A percentile compares a stretch with the other conserved stretches of the same genome.
Evolutionary conservation across 2,888 invertebrate genomes (phyloP).

Genomic region (Netelia inedita): DNA sequence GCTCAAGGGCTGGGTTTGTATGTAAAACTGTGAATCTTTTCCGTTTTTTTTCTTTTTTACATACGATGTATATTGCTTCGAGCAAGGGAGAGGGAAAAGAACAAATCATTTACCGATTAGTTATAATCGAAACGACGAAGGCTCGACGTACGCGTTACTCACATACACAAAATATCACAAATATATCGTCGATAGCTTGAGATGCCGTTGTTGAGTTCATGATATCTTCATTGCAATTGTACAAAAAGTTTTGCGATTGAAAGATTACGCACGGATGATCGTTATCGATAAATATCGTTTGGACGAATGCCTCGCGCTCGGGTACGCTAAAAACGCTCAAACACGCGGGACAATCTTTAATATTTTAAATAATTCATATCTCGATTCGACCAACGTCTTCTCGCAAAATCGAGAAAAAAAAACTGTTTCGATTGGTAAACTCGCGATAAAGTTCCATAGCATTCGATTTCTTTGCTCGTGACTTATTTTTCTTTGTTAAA

Average conservation of each 20-base stretch:
- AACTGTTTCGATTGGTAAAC: background rate
- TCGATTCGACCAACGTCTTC: slow-evolving; percentile 12
- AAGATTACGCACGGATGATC: slow-evolving; percentile 3
- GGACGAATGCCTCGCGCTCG: background rate
- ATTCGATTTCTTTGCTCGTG: slow-evolving; percentile 53
- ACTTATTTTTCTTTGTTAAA: slow-evolving; percentile 52
- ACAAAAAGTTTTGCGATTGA: slow-evolving; percentile 25
- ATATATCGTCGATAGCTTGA: slow-evolving; percentile 33
- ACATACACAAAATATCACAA: slow-evolving; percentile 49
- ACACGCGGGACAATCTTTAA: background rate
- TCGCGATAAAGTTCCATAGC: slow-evolving; percentile 1
- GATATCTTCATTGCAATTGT: slow-evolving; percentile 8
- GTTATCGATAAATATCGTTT: background rate
- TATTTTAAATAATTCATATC: background rate
- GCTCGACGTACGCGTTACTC: slow-evolving; percentile 31
- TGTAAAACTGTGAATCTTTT: slow-evolving; percentile 46
- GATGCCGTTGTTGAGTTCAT: slow-evolving; percentile 1
- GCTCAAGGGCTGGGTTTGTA: slow-evolving; percentile 36
- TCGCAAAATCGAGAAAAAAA: slow-evolving; percentile 25
- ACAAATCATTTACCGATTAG: background rate
- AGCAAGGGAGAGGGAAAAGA: background rate
- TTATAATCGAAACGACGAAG: slow-evolving; percentile 6
- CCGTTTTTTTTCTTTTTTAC: slow-evolving; percentile 39
- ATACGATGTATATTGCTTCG: slow-evolving; percentile 37
- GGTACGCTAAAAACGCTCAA: background rate